Conservation (phyloP, 2,797 vertebrate genomes). For the Eulemur coronatus region DNA sequence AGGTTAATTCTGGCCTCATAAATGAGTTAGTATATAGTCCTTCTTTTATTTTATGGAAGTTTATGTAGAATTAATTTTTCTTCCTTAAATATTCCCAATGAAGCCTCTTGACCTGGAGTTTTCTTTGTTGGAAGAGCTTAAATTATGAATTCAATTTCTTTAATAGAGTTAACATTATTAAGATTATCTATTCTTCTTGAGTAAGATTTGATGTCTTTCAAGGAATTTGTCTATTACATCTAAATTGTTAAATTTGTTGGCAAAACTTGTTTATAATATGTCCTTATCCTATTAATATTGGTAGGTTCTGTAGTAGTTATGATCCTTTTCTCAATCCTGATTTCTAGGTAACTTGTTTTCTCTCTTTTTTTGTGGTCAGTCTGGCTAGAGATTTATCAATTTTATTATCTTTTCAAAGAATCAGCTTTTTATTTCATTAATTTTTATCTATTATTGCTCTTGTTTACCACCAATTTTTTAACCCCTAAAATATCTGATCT, state of each 20-base stretch:
- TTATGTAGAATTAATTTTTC: not conserved
- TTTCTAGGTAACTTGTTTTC: not conserved
- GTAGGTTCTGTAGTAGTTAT: not conserved
- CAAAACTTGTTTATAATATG: not conserved
- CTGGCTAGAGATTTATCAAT: not conserved
- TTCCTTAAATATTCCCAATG: not conserved
- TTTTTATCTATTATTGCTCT: not conserved
- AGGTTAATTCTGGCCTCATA: not conserved
- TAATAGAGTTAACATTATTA: not conserved
- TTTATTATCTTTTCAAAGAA: not conserved
- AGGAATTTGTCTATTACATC: not conserved
- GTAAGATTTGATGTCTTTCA: not conserved
- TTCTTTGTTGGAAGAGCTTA: not conserved
- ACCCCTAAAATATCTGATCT: not conserved
- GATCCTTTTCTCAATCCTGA: not conserved
- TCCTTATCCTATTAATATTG: not conserved
- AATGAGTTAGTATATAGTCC: not conserved
- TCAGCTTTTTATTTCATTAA: not conserved
- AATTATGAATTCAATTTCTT: not conserved
- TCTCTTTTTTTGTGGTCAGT: not conserved
- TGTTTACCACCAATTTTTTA: not conserved
- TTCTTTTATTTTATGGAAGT: not conserved
- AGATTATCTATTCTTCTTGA: not conserved
- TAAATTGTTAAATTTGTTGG: not conserved
- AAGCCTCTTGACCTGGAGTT: not conserved